Base-by-base conservation (phyloP, 2,888 invertebrate species). In the Caenorhabditis sp. region DNA sequence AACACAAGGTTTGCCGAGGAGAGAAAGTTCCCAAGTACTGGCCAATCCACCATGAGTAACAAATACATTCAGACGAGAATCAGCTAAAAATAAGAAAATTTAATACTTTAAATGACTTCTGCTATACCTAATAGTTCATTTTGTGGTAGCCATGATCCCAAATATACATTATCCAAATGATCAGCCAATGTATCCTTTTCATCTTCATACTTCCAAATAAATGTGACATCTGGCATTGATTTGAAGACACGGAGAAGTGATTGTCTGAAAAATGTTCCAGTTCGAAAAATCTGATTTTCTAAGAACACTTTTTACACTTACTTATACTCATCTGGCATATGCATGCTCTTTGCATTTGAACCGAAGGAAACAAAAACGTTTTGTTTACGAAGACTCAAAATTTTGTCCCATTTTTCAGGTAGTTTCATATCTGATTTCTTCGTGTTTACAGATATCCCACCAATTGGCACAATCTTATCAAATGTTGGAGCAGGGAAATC, bases 191-290 rank as follows among this genome's bases (percentile, higher is more conserved):
- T 59, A 21, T 64, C 72, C 20, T 56, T 50, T 0, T 63, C 61
- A 17, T 80, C 70, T 54, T 80, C 80, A 60, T 80, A 80, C 64
- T 80, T 80, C 80, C 80, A 80, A 25, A 80, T 78, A 60, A 80
- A 80, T 12, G 78, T 70, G 7, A 70, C 71, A 27, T 74, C 67
- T 27, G 64, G 63, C 73, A 74, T 73, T 26, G 64, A 62, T 26
- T 59, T 59, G 56, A 73, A 66, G 0, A 73, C 73, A 59, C 62
- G 54, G 1, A 73, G 38, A 0, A 74, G 21, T 0, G 67, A 58
- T 27, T 63, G 57, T 58, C 57, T 58, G 21, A 36, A 58, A 58
- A 49, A 3, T 3, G 5, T 10, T 1, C 5, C 10, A 14, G 5
- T 17, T 14, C 17, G 7, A 17, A 26, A 56, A 10, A 12, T 43